Conservation (phyloP, 2,113 vertebrate genomes). For the Fukomys damarensis region DNA sequence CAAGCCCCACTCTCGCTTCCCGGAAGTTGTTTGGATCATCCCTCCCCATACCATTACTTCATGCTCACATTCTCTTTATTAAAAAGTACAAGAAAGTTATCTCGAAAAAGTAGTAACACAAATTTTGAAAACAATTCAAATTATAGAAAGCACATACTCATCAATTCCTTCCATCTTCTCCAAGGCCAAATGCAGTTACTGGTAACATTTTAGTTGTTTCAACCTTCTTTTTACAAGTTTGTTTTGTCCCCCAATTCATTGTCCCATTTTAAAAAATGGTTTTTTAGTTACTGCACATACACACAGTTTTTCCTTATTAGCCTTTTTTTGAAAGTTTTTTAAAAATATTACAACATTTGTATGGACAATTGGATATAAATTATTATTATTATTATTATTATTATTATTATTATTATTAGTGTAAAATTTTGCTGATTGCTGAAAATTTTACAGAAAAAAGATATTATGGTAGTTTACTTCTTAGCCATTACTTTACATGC, state of each 20-base stretch:
- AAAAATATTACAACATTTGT: background rate
- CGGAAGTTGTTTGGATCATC: background rate
- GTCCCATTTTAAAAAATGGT: background rate
- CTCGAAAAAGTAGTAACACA: background rate
- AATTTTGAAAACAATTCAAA: background rate
- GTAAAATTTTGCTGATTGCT: too few species aligned
- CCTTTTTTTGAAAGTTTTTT: background rate
- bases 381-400: background rate
- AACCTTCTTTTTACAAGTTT: background rate
- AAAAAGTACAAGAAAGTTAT: too few species aligned
- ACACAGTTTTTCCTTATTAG: background rate
- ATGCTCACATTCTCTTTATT: background rate
- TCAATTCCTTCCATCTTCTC: background rate
- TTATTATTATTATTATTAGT: too few species aligned
- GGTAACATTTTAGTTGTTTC: background rate
- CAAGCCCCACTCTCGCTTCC: background rate
- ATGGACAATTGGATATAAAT: background rate
- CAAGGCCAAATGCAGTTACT: background rate
- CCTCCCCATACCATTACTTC: background rate
- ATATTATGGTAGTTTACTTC: slow-evolving; percentile 58
- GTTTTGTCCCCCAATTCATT: background rate
- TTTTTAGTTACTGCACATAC: background rate
- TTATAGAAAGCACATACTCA: background rate
- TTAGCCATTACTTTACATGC: slow-evolving; percentile 58
- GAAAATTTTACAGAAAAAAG: too few species aligned